These are phyloP conservation scores for Labeo rohita DNA, from an alignment of 2,113 vertebrate species.

Conservation along the genomic window DNA sequence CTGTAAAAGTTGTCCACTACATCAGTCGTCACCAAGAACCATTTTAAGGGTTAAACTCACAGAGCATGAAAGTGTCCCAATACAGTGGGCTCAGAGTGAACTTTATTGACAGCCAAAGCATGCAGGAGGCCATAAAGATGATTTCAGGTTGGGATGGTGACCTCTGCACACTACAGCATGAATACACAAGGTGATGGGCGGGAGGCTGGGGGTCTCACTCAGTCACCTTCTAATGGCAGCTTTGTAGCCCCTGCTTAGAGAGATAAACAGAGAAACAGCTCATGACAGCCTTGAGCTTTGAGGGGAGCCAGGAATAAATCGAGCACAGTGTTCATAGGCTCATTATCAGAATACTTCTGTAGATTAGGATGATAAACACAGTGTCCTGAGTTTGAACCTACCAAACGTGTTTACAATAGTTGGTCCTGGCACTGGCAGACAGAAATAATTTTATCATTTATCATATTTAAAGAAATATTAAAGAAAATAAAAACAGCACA, in stretches of 20 bases:
- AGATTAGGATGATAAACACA: not conserved
- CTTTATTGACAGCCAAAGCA: slow-evolving; percentile 42
- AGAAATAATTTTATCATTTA: not conserved
- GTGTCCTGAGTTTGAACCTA: slow-evolving; percentile 26
- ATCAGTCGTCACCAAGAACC: not conserved
- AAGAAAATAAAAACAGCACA: not conserved
- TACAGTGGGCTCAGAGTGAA: slow-evolving; percentile 45
- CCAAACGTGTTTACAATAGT: not conserved
- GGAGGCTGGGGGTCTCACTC: slow-evolving; percentile 49
- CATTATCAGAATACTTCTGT: not conserved
- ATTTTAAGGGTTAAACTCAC: slow-evolving; percentile 38
- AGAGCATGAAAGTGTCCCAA: slow-evolving; percentile 45
- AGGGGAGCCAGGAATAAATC: slow-evolving; percentile 58
- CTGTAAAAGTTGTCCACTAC: not conserved
- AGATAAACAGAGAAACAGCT: slow-evolving; percentile 61
- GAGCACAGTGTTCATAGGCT: slow-evolving; percentile 21
- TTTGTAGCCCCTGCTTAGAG: slow-evolving; percentile 53
- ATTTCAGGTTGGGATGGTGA: slow-evolving; percentile 57
- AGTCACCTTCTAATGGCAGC: slow-evolving; percentile 58
- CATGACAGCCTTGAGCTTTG: slow-evolving; percentile 62
- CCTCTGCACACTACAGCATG: slow-evolving; percentile 56
- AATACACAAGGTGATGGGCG: slow-evolving; percentile 49
- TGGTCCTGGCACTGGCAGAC: not conserved
- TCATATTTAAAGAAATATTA: not conserved
- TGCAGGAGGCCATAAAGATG: slow-evolving; percentile 58